A percentile compares a stretch with the other conserved stretches of the same genome.
These are phyloP conservation scores for Galaxias olidus DNA, from an alignment of 2,797 vertebrate species.

Conservation along the genomic window DNA sequence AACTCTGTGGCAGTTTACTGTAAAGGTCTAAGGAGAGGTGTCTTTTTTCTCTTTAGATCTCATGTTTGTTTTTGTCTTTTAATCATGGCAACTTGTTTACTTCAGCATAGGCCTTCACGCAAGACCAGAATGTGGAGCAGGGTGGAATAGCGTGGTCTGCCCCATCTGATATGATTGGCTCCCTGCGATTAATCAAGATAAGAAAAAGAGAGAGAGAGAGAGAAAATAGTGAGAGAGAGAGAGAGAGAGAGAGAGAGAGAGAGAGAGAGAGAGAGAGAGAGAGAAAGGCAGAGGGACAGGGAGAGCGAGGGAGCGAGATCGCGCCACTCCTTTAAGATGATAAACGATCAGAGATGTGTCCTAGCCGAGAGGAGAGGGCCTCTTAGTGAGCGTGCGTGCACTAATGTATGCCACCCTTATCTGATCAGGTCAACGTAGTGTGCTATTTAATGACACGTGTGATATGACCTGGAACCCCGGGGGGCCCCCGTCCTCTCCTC, in stretches of 20 bases:
- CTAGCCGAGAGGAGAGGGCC: slow-evolving; percentile 69
- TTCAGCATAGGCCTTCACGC: slow-evolving; percentile 5
- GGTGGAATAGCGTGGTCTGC: slow-evolving; percentile 45
- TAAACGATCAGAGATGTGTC: slow-evolving; percentile 76
- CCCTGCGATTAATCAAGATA: slow-evolving; percentile 51
- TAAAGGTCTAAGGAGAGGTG: no score
- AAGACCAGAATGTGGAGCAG: slow-evolving; percentile 35
- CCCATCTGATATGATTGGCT: slow-evolving; percentile 62
- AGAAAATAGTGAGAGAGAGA: slow-evolving; percentile 9
- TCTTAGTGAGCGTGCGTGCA: slow-evolving; percentile 71
- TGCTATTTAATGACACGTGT: slow-evolving; percentile 77
- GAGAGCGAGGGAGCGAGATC: slow-evolving; percentile 28
- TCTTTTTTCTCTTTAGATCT: no score
- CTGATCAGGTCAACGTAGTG: slow-evolving; percentile 80
- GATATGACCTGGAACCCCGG: slow-evolving; percentile 68
- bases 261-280: slow-evolving; percentile 11
- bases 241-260: slow-evolving; percentile 15
- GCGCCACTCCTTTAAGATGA: slow-evolving; percentile 76
- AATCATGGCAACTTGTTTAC: no score
- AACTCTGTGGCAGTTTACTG: no score
- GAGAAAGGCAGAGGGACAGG: slow-evolving; percentile 33
- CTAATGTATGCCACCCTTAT: slow-evolving; percentile 76
- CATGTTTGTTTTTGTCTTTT: no score
- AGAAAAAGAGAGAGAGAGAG: slow-evolving; percentile 43
- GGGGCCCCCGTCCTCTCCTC: slow-evolving; percentile 60